Evolutionary conservation across 2,113 vertebrate genomes (phyloP).

Genomic region (Camarhynchus parvulus): DNA sequence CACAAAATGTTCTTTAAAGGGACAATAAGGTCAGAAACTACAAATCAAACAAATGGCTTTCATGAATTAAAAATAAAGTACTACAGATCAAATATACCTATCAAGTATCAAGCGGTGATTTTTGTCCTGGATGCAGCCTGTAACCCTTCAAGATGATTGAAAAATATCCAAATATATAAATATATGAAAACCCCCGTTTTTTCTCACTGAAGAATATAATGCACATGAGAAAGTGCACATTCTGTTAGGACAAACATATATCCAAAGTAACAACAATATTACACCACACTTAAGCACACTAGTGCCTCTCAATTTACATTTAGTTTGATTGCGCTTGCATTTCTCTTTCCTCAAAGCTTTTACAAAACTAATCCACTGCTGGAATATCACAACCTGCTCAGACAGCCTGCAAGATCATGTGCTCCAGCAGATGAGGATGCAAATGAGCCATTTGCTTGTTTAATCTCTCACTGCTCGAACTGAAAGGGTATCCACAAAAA

Average conservation of each 20-base stretch:
- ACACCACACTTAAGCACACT: not conserved
- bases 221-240: not conserved
- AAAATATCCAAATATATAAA: not conserved
- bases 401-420: not conserved
- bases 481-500: not conserved
- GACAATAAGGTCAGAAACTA: constrained; percentile 33
- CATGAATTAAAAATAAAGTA: constrained; percentile 57
- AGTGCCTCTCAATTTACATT: not conserved
- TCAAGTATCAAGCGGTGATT: not conserved
- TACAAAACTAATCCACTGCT: not conserved
- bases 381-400: not conserved
- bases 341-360: not conserved
- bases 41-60: constrained; percentile 30
- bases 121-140: not conserved
- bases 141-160: not conserved
- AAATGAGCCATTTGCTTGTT: not conserved
- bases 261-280: not conserved
- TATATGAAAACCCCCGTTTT: not conserved
- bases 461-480: not conserved
- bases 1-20: constrained; percentile 17
- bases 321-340: not conserved
- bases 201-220: not conserved
- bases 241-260: not conserved
- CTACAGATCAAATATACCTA: constrained; percentile 8
- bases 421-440: not conserved